Evolutionary conservation across 2,113 vertebrate species (phyloP), one percentile per base, ranked within the genome.

Genomic region (Leptobrachium ailaonicum): DNA sequence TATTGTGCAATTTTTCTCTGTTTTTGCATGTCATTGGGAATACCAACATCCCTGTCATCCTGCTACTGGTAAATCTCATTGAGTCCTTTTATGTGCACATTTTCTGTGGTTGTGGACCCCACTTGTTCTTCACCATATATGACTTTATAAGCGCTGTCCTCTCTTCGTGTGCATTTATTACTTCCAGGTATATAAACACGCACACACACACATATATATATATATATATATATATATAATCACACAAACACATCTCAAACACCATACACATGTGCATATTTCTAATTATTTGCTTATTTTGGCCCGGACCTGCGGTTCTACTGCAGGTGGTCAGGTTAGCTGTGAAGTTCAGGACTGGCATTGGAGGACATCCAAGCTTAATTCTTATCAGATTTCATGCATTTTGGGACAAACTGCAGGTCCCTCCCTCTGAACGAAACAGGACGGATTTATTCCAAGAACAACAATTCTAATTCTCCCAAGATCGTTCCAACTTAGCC

Each of bases 281-380:
- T 70, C n/a, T 64, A 41, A 41, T 9, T 72, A 56, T n/a, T 58
- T 80, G 43, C 45, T 50, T 10, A 4, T 42, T 68, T 68, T 42
- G 66, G 66, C 41, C 32, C 44, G 41, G 50, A 20, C 8, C 43
- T 6, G 47, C 45, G 50, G 14, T 47, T 4, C 41, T n/a, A 2
- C 12, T 56, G 47, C 71, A 73, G 70, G 77, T 80, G 78, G 71
- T 74, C 78, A 66, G 62, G 47, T 73, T 80, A 44, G 77, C 63
- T 58, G 47, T 40, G 50, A 56, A 71, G 72, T 87, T 89, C 85
- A 85, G 88, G 80, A 82, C 87, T 85, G 83, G 87, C 54, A 84
- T 82, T 90, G 91, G 87, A 89, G 80, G 41, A 82, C 58, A 86
- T 87, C 87, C 88, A 92, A 91, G 79, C 88, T 85, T 88, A 92